Conservation (phyloP, 2,888 invertebrate genomes). For the Dynastes grantii region DNA sequence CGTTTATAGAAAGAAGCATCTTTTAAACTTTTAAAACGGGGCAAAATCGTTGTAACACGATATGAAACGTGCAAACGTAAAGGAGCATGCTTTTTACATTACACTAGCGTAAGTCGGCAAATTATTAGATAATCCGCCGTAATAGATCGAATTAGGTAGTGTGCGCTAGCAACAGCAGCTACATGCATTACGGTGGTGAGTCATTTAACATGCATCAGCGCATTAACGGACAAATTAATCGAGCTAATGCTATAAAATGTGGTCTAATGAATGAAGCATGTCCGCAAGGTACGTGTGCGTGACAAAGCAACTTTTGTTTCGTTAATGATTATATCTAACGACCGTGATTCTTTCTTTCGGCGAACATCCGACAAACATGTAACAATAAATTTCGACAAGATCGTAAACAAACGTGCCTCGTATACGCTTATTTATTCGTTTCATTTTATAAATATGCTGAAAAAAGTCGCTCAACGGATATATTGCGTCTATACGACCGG, state of each 20-base stretch:
- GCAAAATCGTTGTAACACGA: too few relatives aligned
- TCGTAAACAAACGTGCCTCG: constrained; percentile 35
- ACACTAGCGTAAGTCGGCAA: not conserved
- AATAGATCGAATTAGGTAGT: constrained; percentile 32
- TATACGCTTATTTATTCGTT: constrained; percentile 21
- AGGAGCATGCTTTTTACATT: not conserved
- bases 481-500: not conserved
- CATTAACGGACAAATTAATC: constrained; percentile 47
- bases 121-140: constrained; percentile 28
- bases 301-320: constrained; percentile 50
- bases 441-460: not conserved
- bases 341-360: constrained; percentile 45
- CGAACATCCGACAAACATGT: constrained; percentile 41
- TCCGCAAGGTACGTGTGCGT: constrained; percentile 49
- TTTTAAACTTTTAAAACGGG: too few relatives aligned
- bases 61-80: not conserved
- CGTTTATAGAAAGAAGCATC: too few relatives aligned
- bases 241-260: constrained; percentile 42
- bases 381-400: constrained; percentile 43
- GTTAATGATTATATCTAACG: constrained; percentile 48
- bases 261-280: constrained; percentile 46
- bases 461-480: not conserved
- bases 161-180: constrained; percentile 1
- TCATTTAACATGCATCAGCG: constrained; percentile 46
- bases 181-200: constrained; percentile 16